These are phyloP conservation scores for Xyrichtys novacula DNA, from an alignment of 2,797 vertebrate species.

Conservation along the genomic window DNA sequence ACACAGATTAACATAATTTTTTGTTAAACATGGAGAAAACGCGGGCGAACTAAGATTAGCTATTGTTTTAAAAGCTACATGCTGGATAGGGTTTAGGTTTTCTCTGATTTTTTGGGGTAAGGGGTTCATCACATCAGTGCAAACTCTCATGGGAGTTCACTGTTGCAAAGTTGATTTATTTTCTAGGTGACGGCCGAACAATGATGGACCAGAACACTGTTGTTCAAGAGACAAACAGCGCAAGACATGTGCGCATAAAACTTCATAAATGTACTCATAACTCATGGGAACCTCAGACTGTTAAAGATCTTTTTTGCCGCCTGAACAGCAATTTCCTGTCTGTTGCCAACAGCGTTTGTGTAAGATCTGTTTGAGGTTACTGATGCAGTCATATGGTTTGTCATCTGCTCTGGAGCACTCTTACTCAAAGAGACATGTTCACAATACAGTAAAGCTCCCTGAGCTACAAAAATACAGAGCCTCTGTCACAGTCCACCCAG, in stretches of 20 bases:
- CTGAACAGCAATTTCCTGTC: conserved; percentile 7
- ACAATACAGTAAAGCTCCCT: conserved; percentile 11
- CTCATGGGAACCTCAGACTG: too few relatives aligned
- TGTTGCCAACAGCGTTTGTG: background rate
- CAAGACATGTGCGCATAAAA: background rate
- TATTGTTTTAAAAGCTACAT: too few relatives aligned
- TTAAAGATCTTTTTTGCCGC: background rate
- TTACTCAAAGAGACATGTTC: background rate
- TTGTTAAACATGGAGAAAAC: too few relatives aligned
- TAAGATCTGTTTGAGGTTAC: conserved; percentile 9
- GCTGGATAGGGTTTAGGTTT: too few relatives aligned
- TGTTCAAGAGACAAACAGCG: background rate
- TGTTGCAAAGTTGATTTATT: too few relatives aligned
- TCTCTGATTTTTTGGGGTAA: too few relatives aligned
- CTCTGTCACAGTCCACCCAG: background rate
- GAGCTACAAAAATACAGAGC: conserved; percentile 9
- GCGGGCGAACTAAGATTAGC: too few relatives aligned
- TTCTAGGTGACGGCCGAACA: background rate
- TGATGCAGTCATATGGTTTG: conserved; percentile 6
- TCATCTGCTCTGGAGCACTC: conserved; percentile 3
- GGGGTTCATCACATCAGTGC: too few relatives aligned
- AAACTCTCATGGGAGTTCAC: too few relatives aligned
- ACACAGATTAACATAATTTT: too few relatives aligned
- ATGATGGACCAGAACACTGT: too few relatives aligned
- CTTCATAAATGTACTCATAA: too few relatives aligned